Base-by-base conservation (phyloP, 2,797 vertebrate species). In the Syngnathus rostellatus region DNA sequence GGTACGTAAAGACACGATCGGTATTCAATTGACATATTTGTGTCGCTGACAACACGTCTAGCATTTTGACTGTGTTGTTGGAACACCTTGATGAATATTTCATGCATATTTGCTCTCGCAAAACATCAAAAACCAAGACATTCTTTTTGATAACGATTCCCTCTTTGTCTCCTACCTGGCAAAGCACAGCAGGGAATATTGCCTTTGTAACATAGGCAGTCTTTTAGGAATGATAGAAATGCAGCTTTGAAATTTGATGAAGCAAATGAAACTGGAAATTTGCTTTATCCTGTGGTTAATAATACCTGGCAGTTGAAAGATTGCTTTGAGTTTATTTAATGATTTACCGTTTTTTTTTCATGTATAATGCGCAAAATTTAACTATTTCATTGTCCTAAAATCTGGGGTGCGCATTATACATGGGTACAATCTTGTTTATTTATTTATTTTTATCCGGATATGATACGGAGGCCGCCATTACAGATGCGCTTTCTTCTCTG, bases 61-160 rank as follows among this genome's bases (percentile, higher is more conserved):
- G 31, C 31, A 31, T 31, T 31, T 25, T 25, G 23, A 23, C 23
- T 23, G 39, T 65, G 4, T 73, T 59, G 64, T 45, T 63, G 38
- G 8, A 58, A 21, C 37, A 58, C 60, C 63, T 81, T 81, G 62
- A 73, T 64, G 41, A 23, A 68, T 79, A 67, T 84, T 83, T 79
- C 48, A 83, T 70, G 25, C 10, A 46, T 75, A 51, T 80, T 81
- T 78, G 40, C 21, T 66, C 38, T 41, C 55, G 31, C 77, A 75
- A 71, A 75, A 71, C 72, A 79, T 78, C 51, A 83, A 73, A 81
- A 79, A 68, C 72, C 40, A n/a, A 73, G 46, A 55, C 31, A 66
- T 78, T 76, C 58, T 74, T 71, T 83, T 88, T 78, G 63, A 87
- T 77, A 72, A 66, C 19, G 58, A 75, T 70, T 75, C 63, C 62